Base-by-base conservation (phyloP, 2,797 vertebrate species). In the Poecilia wingei region DNA sequence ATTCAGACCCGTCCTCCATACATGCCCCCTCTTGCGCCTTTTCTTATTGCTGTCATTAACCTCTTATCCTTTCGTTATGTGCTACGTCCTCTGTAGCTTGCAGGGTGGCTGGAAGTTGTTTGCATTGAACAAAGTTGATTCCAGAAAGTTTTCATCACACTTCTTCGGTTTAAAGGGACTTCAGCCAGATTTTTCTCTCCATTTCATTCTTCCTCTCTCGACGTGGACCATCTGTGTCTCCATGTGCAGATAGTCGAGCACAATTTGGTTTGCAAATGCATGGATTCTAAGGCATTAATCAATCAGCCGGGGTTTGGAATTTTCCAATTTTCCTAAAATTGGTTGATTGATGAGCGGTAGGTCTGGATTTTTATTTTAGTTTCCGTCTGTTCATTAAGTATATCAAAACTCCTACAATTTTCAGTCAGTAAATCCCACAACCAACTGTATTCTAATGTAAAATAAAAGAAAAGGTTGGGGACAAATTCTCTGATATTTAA, bases 11-110 rank as follows among this genome's bases (percentile, higher is more conserved):
- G 77, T 84, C 82, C 75, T 84, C 74, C 43, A 28, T 80, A 75
- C 91, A 3, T 91, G 95, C 78, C 92, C 82, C 2, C 78, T 91
- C 94, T 87, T 89, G 94, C 82, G 89, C 86, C 88, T 93, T 94
- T 91, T 87, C 86, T 89, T 91, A 88, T 93, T 88, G 88, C 90
- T 89, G 90, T 85, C 87, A 87, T 94, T 92, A 92, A 80, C 86
- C 87, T 90, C 82, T 86, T 82, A 91, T 92, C 87, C 84, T n/a
- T 82, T 88, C 59, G 5, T 22, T 55, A 80, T 82, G 80, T 74
- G 74, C 43, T 79, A 81, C 61, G 84, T 91, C 86, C 78, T 91
- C 80, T 55, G 47, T 28, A 45, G 78, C 87, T 87, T 90, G 83
- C 84, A 76, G 85, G 77, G 66, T 73, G 75, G 47, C 88, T 46